Conservation (phyloP, 2,797 vertebrate species). For the Telmatherina bonti region DNA sequence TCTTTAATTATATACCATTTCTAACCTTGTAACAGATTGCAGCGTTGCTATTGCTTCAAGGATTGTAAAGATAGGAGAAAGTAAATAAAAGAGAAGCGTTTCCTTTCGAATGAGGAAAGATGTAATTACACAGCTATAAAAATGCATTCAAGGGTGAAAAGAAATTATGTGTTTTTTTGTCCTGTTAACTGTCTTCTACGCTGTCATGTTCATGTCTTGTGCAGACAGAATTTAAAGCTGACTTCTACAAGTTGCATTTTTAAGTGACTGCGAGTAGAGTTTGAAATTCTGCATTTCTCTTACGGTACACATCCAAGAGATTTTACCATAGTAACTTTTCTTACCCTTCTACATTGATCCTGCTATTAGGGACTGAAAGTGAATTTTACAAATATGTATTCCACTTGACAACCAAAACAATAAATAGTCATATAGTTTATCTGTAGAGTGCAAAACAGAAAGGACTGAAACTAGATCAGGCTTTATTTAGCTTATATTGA, state of each 20-base stretch:
- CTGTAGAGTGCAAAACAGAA: conserved; percentile 3
- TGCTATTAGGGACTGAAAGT: not conserved
- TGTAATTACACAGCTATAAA: conserved; percentile 3
- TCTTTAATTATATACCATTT: not conserved
- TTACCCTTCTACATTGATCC: not conserved
- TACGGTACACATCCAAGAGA: no score
- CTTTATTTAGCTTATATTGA: conserved; percentile 19
- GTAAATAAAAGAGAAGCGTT: not conserved
- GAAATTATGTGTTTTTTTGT: not conserved
- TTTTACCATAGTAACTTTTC: not conserved
- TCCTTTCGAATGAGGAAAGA: not conserved
- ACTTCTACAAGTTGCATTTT: not conserved
- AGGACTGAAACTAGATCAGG: conserved; percentile 21
- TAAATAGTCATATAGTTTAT: conserved; percentile 2
- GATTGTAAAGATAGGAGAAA: conserved; percentile 9
- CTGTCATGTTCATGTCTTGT: not conserved
- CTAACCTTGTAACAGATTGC: conserved; percentile 12
- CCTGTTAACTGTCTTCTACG: not conserved
- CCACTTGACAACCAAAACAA: not conserved
- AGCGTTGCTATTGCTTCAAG: conserved; percentile 17
- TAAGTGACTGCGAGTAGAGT: not conserved
- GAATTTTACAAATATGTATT: not conserved
- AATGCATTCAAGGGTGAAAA: conserved; percentile 9
- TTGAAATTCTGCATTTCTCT: not conserved
- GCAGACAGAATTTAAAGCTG: not conserved